Conservation (phyloP, 2,797 vertebrate species). For the Rhincodon typus region DNA sequence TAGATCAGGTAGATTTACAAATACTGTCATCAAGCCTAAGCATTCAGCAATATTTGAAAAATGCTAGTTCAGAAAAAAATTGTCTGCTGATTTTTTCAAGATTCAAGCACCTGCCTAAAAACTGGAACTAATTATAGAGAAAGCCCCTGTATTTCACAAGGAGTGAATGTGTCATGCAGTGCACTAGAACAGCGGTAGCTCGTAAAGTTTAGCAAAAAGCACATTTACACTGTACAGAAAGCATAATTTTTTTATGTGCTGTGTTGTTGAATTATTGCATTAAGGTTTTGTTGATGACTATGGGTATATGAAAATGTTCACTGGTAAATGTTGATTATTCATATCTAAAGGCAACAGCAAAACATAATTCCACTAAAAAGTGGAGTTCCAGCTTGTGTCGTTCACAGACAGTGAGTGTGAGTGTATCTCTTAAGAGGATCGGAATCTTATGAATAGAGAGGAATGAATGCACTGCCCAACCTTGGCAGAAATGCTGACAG, state of each 20-base stretch:
- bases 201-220: not conserved
- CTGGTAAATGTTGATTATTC: not conserved
- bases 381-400: not conserved
- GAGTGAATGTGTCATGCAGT: not conserved
- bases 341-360: not conserved
- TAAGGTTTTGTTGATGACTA: not conserved
- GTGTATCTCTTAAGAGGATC: not conserved
- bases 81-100: not conserved
- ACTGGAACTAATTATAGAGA: not conserved
- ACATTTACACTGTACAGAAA: not conserved
- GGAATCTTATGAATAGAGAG: not conserved
- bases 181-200: not conserved
- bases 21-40: not conserved
- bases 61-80: not conserved
- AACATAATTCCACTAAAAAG: not conserved
- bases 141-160: not conserved
- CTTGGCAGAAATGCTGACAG: not conserved
- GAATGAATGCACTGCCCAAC: not conserved
- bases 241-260: not conserved
- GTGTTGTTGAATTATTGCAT: not conserved
- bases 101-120: not conserved
- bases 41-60: not conserved
- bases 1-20: not conserved
- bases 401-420: not conserved
- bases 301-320: not conserved